phyloP scores from a whole-genome alignment of 2,888 invertebrate species.

The Drosophila falleni region DNA sequence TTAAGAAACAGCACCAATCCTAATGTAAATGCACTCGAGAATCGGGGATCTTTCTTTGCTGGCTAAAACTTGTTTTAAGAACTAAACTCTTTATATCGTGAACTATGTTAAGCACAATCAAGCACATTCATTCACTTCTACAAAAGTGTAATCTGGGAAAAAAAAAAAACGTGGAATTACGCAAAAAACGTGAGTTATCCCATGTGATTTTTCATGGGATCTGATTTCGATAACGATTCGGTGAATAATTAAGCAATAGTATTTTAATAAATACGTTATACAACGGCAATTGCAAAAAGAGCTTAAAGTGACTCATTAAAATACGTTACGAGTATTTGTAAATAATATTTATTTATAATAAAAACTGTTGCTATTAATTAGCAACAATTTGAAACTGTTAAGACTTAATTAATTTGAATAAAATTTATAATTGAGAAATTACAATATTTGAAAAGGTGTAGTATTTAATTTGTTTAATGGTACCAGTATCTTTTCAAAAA shows the following conservation, averaged over 20 bases:
- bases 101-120: no score
- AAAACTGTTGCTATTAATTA: background rate
- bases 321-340: background rate
- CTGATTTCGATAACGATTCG: slow-evolving; percentile 13
- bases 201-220: slow-evolving; percentile 15
- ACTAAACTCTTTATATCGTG: no score
- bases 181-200: slow-evolving; percentile 34
- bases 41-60: slow-evolving; percentile 74
- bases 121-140: slow-evolving; percentile 1
- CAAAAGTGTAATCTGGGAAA: slow-evolving; percentile 13
- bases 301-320: background rate
- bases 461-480: background rate
- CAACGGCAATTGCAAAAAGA: background rate
- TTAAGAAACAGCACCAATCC: slow-evolving; percentile 84
- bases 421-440: background rate
- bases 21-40: slow-evolving; percentile 63
- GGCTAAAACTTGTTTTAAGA: slow-evolving; percentile 42
- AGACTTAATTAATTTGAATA: background rate
- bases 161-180: slow-evolving; percentile 23
- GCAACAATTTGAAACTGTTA: background rate
- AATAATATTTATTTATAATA: slow-evolving; percentile 32
- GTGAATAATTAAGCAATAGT: slow-evolving; percentile 16
- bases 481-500: no score
- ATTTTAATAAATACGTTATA: slow-evolving; percentile 16
- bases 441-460: no score